phyloP scores from a whole-genome alignment of 2,888 invertebrate species.

The Drosophila parthenogenetica region DNA sequence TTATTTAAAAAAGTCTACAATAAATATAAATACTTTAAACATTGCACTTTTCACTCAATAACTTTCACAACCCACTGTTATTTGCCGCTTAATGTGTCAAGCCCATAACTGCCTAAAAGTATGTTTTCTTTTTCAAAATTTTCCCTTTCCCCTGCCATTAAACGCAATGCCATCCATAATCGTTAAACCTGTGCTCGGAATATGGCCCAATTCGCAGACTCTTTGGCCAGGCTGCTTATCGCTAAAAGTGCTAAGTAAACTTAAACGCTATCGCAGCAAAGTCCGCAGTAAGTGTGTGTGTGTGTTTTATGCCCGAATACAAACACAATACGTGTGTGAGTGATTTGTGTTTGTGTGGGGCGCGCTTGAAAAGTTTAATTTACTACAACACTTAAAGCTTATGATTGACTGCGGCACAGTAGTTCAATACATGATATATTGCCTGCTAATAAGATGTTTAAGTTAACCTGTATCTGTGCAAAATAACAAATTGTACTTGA shows the following conservation, averaged over 20 bases:
- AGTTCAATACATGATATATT: background rate
- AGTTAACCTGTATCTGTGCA: background rate
- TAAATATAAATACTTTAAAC: too few species aligned
- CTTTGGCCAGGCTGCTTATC: conserved; percentile 60
- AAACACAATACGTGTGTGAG: conserved; percentile 6
- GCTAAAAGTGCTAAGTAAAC: conserved; percentile 66
- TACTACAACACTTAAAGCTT: conserved; percentile 38
- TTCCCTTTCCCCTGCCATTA: background rate
- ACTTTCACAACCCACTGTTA: too few species aligned
- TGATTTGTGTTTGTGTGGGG: background rate
- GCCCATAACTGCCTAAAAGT: conserved; percentile 59
- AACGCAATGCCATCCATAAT: background rate
- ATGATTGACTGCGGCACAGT: conserved; percentile 10
- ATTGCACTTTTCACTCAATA: too few species aligned
- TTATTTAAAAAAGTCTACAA: too few species aligned
- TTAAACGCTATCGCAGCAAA: conserved; percentile 35
- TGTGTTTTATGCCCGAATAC: conserved; percentile 15
- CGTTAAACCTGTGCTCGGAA: conserved; percentile 43
- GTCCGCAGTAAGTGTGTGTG: background rate
- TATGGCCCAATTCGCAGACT: conserved; percentile 63
- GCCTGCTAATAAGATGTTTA: background rate
- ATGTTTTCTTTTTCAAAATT: conserved; percentile 41
- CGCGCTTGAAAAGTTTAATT: conserved; percentile 35
- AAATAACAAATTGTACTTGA: background rate
- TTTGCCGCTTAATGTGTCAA: background rate